These are phyloP conservation scores for Pyrrhura leucotis DNA, from an alignment of 2,797 vertebrate genomes.

Conservation along the genomic window DNA sequence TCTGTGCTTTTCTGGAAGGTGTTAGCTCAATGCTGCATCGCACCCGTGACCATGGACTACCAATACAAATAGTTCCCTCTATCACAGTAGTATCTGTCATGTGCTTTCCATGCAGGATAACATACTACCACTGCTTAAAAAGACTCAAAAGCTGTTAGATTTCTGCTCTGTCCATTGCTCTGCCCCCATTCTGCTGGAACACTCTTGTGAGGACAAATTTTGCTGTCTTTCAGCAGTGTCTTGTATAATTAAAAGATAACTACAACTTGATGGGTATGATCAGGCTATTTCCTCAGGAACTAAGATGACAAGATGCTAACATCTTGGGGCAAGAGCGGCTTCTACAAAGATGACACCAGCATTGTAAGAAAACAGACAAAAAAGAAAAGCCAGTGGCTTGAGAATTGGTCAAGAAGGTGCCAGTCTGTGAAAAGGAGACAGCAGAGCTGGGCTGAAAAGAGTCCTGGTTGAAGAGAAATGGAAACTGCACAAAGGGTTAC, in stretches of 20 bases:
- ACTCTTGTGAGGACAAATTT: not conserved
- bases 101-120: not conserved
- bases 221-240: not conserved
- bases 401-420: not conserved
- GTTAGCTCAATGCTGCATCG: not conserved
- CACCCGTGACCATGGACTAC: fast-evolving
- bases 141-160: not conserved
- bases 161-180: not conserved
- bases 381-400: not conserved
- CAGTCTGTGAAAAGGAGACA: not conserved
- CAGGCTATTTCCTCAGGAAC: not conserved
- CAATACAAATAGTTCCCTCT: not conserved
- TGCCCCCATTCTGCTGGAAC: not conserved
- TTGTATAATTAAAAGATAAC: not conserved
- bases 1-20: not conserved
- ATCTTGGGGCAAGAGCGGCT: not conserved
- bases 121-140: not conserved
- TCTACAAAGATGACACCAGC: not conserved
- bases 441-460: not conserved
- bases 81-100: not conserved
- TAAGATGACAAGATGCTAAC: not conserved
- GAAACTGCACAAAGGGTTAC: not conserved
- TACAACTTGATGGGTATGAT: not conserved
- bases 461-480: not conserved
- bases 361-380: not conserved